Evolutionary conservation across 2,888 invertebrate genomes (phyloP).

Genomic region (Epistrophe eligans): DNA sequence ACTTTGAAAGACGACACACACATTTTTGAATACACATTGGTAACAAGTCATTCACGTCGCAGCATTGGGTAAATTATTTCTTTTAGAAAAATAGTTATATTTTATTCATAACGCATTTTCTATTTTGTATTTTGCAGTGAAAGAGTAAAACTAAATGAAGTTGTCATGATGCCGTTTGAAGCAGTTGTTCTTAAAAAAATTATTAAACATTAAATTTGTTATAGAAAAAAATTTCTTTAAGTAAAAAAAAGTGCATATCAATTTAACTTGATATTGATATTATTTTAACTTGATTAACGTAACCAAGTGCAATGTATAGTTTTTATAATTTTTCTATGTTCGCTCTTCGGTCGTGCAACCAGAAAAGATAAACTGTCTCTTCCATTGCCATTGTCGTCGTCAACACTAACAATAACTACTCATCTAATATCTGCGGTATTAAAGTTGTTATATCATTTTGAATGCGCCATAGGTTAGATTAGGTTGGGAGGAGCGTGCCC

Average conservation of each 20-base stretch:
- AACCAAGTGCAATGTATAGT: too few species aligned
- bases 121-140: slow-evolving; percentile 75
- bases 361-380: too few species aligned
- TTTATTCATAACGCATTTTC: not conserved
- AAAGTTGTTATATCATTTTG: too few species aligned
- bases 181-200: slow-evolving; percentile 78
- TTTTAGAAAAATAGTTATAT: not conserved
- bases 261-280: too few species aligned
- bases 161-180: slow-evolving; percentile 80
- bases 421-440: too few species aligned
- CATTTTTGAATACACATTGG: slow-evolving; percentile 79
- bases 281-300: too few species aligned
- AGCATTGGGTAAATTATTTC: slow-evolving; percentile 78
- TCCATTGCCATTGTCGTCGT: too few species aligned
- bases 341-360: too few species aligned
- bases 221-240: not conserved
- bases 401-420: too few species aligned
- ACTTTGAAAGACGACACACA: slow-evolving; percentile 21
- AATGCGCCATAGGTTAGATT: too few species aligned
- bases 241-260: not conserved
- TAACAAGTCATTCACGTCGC: slow-evolving; percentile 79
- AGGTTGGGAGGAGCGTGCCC: too few species aligned
- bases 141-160: slow-evolving; percentile 76
- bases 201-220: not conserved
- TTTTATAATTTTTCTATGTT: too few species aligned